Evolutionary conservation across 2,888 invertebrate species (phyloP), one percentile per base, ranked within the genome.

Genomic region (Nomada flava): DNA sequence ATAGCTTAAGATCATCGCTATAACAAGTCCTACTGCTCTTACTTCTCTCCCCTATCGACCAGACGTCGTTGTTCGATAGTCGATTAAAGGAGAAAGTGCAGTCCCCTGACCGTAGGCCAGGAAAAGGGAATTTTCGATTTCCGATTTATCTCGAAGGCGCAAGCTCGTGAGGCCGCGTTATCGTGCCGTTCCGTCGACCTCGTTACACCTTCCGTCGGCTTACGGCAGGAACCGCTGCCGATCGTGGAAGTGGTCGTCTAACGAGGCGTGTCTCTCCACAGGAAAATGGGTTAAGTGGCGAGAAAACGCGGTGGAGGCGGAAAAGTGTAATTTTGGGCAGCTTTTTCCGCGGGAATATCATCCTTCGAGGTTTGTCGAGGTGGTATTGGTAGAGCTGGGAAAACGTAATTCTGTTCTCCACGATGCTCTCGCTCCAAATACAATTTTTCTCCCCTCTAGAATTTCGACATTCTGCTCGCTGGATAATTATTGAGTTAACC

Each of bases 1-100:
- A 36, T 36, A 36, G 36, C 29, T 69, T 23, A 9, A 23, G 7
- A 53, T 11, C 9, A 44, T 47, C 18, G 1, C 3, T n/a, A 36
- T 36, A 42, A 36, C 10, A 50, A 44, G 42, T 52, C 42, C 26
- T 20, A 18, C 47, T 23, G 57, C 18, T 20, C 36, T 29, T 11
- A 18, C 50, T 20, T 0, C 13, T n/a, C 11, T 4, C n/a, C 2
- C 13, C 0, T 2, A 18, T 52, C 26, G 20, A 47, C 18, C 15
- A 59, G 42, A 55, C 15, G 36, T 23, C 50, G 26, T 57, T 63
- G 81, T 60, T 77, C 76, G 57, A 85, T 72, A 50, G 62, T 26
- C 79, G 78, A 77, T 85, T 77, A 79, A 60, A 79, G 79, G 82
- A 79, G 86, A 86, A 86, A 86, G 86, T 86, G 82, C 74, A 29